Conservation (phyloP, 2,888 invertebrate species). For the Cyaniris semiargus region DNA sequence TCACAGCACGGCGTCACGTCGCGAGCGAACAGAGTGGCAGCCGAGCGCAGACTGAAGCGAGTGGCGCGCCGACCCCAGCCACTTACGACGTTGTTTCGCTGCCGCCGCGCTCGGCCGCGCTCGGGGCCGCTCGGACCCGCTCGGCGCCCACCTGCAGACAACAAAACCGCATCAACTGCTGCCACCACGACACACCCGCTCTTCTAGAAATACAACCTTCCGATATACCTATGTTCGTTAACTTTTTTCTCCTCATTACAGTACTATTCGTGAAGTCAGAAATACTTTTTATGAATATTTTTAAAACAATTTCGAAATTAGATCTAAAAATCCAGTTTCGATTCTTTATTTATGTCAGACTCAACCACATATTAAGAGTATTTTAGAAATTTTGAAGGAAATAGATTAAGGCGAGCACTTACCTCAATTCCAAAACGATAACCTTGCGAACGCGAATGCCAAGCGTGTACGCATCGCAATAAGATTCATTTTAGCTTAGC, state of each 20-base stretch:
- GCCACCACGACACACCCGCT: conserved; percentile 48
- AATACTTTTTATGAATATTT: not conserved
- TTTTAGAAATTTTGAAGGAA: not conserved
- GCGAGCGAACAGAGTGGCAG: conserved; percentile 63
- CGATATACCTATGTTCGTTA: conserved; percentile 13
- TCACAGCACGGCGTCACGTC: conserved; percentile 70
- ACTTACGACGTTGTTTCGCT: conserved; percentile 38
- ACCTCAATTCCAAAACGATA: too few species aligned
- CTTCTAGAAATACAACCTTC: conserved; percentile 54
- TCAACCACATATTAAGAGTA: not conserved
- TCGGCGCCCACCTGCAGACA: conserved; percentile 75
- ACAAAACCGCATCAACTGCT: conserved; percentile 65
- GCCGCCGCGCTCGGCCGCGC: conserved; percentile 44
- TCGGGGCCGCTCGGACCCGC: conserved; percentile 52
- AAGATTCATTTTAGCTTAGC: too few species aligned
- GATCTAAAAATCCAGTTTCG: not conserved
- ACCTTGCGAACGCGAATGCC: too few species aligned
- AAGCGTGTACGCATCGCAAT: too few species aligned
- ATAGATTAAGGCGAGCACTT: too few species aligned
- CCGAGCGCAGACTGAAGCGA: conserved; percentile 73
- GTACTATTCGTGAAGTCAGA: not conserved
- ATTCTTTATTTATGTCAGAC: not conserved
- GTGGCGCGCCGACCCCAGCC: conserved; percentile 32
- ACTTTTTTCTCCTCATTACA: not conserved
- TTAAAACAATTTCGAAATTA: not conserved